Evolutionary conservation across 2,797 vertebrate genomes (phyloP).

Genomic region (Argentina silus): DNA sequence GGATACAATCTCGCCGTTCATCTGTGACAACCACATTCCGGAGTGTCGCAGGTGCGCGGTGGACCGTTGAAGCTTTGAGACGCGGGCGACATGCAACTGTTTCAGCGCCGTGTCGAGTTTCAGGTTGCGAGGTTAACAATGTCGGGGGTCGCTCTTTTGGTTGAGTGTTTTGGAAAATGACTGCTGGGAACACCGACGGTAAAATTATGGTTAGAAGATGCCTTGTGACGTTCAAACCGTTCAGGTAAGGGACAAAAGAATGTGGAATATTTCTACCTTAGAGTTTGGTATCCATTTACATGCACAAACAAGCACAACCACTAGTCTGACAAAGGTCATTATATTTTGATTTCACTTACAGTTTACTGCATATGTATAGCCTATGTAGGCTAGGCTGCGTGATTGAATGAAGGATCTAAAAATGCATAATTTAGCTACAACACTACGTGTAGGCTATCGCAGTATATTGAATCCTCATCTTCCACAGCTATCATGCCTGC

Average conservation of each 20-base stretch:
- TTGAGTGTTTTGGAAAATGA: slow-evolving; percentile 73
- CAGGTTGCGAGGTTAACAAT: slow-evolving; percentile 54
- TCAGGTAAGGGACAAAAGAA: slow-evolving; percentile 83
- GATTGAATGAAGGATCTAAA: too few species aligned
- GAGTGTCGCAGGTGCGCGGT: background rate
- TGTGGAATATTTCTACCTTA: background rate
- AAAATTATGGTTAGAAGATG: slow-evolving; percentile 96
- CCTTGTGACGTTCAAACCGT: slow-evolving; percentile 92
- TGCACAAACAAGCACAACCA: background rate
- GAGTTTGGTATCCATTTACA: background rate
- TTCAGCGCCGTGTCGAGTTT: slow-evolving; percentile 39
- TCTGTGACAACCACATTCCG: background rate
- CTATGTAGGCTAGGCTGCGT: too few species aligned
- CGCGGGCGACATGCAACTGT: slow-evolving; percentile 41
- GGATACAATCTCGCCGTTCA: slow-evolving; percentile 25
- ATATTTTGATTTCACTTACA: background rate
- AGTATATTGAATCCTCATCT: too few species aligned
- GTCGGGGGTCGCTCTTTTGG: slow-evolving; percentile 51
- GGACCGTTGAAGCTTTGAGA: slow-evolving; percentile 19
- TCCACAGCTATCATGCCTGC: background rate
- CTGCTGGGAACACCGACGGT: slow-evolving; percentile 83
- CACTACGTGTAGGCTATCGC: too few species aligned
- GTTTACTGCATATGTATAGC: too few species aligned
- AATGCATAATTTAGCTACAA: too few species aligned
- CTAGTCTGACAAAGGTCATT: background rate